Conservation (phyloP, 2,113 vertebrate species). For the Redunca redunca region DNA sequence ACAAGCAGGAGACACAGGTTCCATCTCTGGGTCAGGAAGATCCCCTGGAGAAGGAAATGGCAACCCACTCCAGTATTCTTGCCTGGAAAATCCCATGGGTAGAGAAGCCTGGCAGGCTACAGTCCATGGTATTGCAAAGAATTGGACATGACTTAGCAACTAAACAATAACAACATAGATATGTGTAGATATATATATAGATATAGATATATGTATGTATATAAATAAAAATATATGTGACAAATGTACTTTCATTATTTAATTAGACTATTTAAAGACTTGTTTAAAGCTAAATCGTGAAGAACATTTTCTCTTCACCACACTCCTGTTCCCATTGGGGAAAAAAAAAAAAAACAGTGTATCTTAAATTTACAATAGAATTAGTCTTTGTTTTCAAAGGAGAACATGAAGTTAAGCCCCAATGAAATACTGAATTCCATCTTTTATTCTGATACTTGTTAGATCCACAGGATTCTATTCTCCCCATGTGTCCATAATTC, state of each 20-base stretch:
- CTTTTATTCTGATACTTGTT: not conserved
- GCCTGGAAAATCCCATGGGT: not conserved
- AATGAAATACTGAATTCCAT: not conserved
- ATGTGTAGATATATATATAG: not conserved
- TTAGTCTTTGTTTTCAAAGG: not conserved
- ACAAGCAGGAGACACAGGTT: not conserved
- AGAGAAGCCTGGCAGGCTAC: not conserved
- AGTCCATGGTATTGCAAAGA: not conserved
- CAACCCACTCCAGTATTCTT: not conserved
- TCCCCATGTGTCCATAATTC: not conserved
- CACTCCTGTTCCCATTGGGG: not conserved
- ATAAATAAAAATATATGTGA: not conserved
- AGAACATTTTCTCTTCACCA: not conserved
- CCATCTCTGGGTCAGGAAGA: not conserved
- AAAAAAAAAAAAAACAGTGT: not conserved
- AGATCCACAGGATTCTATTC: not conserved
- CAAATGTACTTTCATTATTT: not conserved
- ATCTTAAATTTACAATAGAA: not conserved
- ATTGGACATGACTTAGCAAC: not conserved
- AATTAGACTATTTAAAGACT: not conserved
- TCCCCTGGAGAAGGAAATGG: not conserved
- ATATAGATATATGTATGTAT: too few relatives aligned
- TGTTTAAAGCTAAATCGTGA: conserved; percentile 33
- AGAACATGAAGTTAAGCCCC: not conserved
- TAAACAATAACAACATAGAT: not conserved